Conservation (phyloP, 2,888 invertebrate species). For the Bellardia pandia region DNA sequence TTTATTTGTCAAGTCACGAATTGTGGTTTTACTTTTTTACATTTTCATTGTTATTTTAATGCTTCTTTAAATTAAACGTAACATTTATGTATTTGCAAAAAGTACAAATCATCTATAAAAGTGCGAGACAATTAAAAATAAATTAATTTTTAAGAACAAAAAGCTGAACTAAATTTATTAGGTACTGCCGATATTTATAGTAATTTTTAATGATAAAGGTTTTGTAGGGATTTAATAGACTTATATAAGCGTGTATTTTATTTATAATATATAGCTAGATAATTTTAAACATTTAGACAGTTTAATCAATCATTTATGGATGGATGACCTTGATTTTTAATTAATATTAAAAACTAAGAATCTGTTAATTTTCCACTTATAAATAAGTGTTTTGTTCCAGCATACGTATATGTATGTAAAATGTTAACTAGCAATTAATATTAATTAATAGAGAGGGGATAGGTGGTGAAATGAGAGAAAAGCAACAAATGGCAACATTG, state of each 20-base stretch:
- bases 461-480: too few relatives aligned
- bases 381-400: too few relatives aligned
- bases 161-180: neutral
- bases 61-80: neutral
- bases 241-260: neutral
- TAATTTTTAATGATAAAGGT: neutral
- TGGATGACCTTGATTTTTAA: too few relatives aligned
- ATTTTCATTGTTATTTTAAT: neutral
- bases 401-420: too few relatives aligned
- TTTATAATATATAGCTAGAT: too few relatives aligned
- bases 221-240: neutral
- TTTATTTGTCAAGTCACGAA: conserved; percentile 15
- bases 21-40: neutral
- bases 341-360: too few relatives aligned
- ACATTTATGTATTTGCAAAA: neutral
- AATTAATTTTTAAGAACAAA: neutral
- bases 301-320: too few relatives aligned
- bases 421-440: too few relatives aligned
- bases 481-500: too few relatives aligned
- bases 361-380: too few relatives aligned
- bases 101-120: neutral
- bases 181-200: neutral
- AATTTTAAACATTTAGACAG: too few relatives aligned
- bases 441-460: too few relatives aligned
- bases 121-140: conserved; percentile 1